A percentile compares a stretch with the other conserved stretches of the same genome.
Evolutionary conservation across 64 coral and sea anemone genomes (phyloP).

Genomic region (Trachythela sp.): DNA sequence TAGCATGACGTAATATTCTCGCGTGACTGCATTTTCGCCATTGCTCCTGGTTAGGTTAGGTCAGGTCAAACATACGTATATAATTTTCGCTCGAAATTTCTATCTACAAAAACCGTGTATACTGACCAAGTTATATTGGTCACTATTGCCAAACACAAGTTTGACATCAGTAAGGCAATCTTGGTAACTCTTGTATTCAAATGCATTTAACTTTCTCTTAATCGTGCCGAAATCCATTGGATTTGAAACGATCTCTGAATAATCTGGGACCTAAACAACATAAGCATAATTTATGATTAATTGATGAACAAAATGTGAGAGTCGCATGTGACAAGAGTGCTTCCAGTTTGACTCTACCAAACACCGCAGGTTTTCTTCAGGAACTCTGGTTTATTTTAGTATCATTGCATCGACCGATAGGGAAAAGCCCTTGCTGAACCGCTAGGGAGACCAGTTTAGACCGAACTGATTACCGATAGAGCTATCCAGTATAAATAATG

Average conservation of each 20-base stretch:
- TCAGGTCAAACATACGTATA: background rate
- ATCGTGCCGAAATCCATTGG: slow-evolving; percentile 5
- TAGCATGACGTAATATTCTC: too few relatives aligned
- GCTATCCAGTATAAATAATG: too few relatives aligned
- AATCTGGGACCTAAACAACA: background rate
- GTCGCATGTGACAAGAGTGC: too few relatives aligned
- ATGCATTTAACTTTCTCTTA: background rate
- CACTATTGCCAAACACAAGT: background rate
- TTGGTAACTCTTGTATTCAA: background rate
- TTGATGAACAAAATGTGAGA: background rate
- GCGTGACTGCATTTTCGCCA: too few relatives aligned
- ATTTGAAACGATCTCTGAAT: background rate
- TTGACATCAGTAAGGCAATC: background rate
- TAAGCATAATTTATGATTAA: background rate
- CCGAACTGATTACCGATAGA: background rate
- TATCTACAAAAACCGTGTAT: too few relatives aligned
- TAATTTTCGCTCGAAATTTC: too few relatives aligned
- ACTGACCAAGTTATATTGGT: background rate
- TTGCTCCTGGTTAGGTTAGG: too few relatives aligned
- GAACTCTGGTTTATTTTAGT: too few relatives aligned
- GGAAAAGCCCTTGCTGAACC: background rate
- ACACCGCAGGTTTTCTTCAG: background rate
- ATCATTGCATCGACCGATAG: background rate
- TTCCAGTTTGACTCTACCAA: too few relatives aligned
- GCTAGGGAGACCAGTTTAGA: background rate